Percentiles rank a stretch among this genome's conserved stretches.
Conservation (phyloP, 2,113 vertebrate species). For the Felis chaus region DNA sequence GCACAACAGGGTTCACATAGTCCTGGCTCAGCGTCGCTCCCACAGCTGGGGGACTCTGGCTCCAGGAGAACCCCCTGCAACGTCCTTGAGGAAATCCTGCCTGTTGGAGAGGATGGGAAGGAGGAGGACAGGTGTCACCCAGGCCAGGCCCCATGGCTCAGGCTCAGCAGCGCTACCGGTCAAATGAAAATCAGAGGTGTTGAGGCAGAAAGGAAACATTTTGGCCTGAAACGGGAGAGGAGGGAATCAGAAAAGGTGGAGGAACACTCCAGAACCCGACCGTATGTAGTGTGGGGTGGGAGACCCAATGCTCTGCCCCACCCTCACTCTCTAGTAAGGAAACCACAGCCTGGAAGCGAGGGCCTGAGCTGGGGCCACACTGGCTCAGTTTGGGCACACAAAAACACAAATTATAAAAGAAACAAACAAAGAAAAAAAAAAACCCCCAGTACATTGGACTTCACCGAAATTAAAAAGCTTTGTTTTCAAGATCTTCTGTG, state of each 20-base stretch:
- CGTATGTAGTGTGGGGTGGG: accelerated
- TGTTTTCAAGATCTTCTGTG: background rate
- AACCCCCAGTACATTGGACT: background rate
- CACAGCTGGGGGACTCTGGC: background rate
- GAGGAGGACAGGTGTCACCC: accelerated
- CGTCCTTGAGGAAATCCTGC: background rate
- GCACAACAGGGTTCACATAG: accelerated
- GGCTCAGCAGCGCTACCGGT: background rate
- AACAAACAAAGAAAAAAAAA: no score
- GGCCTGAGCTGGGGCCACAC: background rate
- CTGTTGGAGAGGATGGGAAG: background rate
- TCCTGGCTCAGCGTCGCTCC: background rate
- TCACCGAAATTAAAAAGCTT: background rate
- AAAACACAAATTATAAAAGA: background rate
- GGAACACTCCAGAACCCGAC: background rate
- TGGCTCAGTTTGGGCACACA: background rate
- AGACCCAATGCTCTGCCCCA: background rate
- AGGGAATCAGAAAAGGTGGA: background rate
- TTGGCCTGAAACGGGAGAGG: no score
- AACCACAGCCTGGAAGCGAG: background rate
- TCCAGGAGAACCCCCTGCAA: background rate
- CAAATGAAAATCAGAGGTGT: background rate
- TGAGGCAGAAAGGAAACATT: background rate
- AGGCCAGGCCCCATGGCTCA: background rate
- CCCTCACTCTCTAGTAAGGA: background rate